phyloP scores from a whole-genome alignment of 2,113 vertebrate species.

The Empidonax alnorum region DNA sequence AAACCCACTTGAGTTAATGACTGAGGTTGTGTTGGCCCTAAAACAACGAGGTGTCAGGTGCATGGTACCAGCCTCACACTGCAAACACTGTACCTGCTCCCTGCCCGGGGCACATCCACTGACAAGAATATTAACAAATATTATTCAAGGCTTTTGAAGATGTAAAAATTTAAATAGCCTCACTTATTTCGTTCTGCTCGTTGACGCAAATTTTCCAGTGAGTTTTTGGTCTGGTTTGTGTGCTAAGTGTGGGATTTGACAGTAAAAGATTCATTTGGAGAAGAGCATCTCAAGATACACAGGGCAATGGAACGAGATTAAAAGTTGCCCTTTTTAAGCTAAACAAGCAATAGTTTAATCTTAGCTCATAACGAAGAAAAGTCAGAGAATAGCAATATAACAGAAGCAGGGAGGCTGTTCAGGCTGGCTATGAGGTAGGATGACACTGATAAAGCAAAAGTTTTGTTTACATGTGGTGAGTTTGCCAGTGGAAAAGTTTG shows the following conservation, averaged over 20 bases:
- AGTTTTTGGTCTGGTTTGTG: neutral
- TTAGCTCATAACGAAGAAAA: neutral
- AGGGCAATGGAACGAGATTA: neutral
- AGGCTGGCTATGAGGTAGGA: neutral
- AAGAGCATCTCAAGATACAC: neutral
- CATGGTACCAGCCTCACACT: neutral
- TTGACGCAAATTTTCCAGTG: neutral
- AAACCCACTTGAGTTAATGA: neutral
- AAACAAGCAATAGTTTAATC: neutral
- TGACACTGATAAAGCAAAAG: neutral
- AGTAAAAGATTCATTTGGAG: neutral
- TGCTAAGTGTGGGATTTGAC: neutral
- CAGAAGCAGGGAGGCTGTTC: neutral
- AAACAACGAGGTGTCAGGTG: neutral
- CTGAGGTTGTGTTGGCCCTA: neutral
- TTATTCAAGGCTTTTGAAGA: neutral
- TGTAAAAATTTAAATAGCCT: neutral
- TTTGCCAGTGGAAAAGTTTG: neutral
- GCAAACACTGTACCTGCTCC: neutral
- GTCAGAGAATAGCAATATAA: neutral
- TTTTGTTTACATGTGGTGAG: neutral
- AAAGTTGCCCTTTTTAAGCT: neutral
- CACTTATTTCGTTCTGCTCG: neutral
- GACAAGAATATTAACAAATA: neutral
- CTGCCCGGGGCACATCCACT: neutral